These are phyloP conservation scores for Rousettus leschenaultii DNA, from an alignment of 2,113 vertebrate species.

Conservation along the genomic window DNA sequence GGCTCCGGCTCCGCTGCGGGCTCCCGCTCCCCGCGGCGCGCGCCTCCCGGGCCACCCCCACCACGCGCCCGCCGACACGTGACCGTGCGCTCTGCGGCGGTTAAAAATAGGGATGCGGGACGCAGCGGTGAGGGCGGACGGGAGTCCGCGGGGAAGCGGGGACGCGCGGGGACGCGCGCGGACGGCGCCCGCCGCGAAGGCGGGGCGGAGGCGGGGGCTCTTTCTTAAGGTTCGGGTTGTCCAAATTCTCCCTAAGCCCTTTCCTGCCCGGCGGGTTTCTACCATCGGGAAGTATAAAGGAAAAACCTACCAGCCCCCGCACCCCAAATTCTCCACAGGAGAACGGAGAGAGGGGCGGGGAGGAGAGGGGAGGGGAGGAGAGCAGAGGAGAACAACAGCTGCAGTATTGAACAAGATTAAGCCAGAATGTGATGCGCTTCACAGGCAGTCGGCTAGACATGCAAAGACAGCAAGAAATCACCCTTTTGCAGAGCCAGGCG, in stretches of 20 bases:
- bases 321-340: too few relatives aligned
- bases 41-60: too few relatives aligned
- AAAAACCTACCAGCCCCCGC: neutral
- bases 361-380: too few relatives aligned
- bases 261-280: neutral
- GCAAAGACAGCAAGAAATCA: neutral
- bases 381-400: neutral
- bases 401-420: neutral
- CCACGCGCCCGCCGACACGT: neutral
- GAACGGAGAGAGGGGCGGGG: too few relatives aligned
- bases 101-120: conserved; percentile 36
- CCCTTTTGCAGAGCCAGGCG: neutral
- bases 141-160: neutral
- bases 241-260: neutral
- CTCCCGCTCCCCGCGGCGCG: neutral
- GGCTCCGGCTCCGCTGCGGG: neutral
- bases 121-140: rapidly evolving
- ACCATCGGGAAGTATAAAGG: too few relatives aligned
- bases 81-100: rapidly evolving
- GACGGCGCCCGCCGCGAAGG: neutral
- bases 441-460: neutral
- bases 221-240: neutral
- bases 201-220: neutral
- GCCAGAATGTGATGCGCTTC: neutral
- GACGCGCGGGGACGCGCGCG: neutral